These are phyloP conservation scores for Papilio helenus DNA, from an alignment of 1,140 invertebrate genomes.

Conservation along the genomic window DNA sequence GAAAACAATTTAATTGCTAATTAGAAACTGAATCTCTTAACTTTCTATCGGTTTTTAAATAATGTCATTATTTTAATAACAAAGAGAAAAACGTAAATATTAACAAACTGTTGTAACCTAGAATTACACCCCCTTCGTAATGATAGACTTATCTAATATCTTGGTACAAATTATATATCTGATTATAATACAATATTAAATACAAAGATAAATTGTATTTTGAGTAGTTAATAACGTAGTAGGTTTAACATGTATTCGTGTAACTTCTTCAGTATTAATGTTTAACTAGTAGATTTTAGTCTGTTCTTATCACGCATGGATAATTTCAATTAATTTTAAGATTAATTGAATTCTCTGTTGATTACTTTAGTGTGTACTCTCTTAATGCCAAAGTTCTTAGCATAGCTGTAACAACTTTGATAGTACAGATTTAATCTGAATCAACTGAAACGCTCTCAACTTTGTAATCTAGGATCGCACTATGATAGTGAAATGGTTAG, in stretches of 20 bases:
- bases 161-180: too few species aligned
- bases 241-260: too few species aligned
- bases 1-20: conserved; percentile 34
- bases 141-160: too few species aligned
- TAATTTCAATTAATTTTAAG: conserved; percentile 6
- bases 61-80: neutral
- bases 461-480: neutral
- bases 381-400: conserved; percentile 21
- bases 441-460: neutral
- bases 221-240: neutral
- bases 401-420: conserved; percentile 14
- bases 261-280: neutral
- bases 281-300: neutral
- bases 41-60: neutral
- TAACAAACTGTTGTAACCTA: neutral
- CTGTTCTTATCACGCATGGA: neutral
- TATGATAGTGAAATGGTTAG: neutral
- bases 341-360: conserved; percentile 6
- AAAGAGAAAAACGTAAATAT: neutral
- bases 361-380: conserved; percentile 6
- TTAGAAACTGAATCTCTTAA: conserved; percentile 12
- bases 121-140: too few species aligned
- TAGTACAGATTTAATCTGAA: conserved; percentile 8
- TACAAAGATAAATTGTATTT: too few species aligned
- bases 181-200: too few species aligned